These are phyloP conservation scores for Notechis scutatus DNA, from an alignment of 2,113 vertebrate genomes.

Conservation along the genomic window DNA sequence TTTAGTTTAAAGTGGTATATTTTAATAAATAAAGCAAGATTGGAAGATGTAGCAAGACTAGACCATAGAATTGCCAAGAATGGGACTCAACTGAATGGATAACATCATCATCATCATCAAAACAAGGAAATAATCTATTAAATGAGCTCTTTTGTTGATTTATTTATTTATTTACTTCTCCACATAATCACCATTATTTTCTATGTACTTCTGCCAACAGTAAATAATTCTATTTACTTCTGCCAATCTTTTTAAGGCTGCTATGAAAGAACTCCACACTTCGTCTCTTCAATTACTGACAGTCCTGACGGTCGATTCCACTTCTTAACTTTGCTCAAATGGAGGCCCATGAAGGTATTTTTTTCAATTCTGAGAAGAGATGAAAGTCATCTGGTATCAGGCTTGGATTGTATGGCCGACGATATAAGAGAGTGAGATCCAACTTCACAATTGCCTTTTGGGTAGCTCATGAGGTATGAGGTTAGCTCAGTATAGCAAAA, in stretches of 20 bases:
- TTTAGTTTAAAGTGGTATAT: background rate
- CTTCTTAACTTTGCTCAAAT: background rate
- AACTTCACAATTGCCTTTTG: background rate
- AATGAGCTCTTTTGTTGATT: background rate
- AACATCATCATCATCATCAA: background rate
- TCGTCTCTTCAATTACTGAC: background rate
- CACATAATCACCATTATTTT: background rate
- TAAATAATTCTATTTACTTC: background rate
- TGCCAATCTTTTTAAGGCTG: background rate
- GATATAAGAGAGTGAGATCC: background rate
- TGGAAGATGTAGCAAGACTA: background rate
- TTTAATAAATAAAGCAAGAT: background rate
- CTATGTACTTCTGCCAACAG: background rate
- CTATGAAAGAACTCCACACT: background rate
- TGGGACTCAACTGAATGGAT: background rate
- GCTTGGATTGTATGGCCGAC: background rate
- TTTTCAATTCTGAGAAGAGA: background rate
- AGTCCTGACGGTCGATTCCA: background rate
- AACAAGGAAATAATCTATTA: background rate
- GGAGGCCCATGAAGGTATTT: background rate
- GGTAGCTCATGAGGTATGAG: background rate
- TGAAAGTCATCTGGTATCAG: background rate
- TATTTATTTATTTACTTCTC: background rate
- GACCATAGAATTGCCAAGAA: background rate
- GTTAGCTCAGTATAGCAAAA: background rate